A percentile compares a stretch with the other conserved stretches of the same genome.
Evolutionary conservation across 2,797 vertebrate species (phyloP).

Genomic region (Halcyon leucocephala): DNA sequence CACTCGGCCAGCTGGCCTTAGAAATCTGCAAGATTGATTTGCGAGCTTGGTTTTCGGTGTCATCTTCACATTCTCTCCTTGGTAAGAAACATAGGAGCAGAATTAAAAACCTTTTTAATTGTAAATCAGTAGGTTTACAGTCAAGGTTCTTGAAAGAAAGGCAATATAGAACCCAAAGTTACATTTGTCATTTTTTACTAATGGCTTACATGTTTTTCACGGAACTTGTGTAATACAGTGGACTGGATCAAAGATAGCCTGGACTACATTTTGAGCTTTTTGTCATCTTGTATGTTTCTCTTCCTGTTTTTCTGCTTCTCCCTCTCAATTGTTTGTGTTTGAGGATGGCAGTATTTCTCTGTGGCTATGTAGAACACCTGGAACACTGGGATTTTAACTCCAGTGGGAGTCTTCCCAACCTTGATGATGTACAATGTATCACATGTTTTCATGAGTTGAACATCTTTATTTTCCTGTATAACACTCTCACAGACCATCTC

Average conservation of each 20-base stretch:
- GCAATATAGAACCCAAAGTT: neutral
- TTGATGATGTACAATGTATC: neutral
- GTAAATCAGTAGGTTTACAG: neutral
- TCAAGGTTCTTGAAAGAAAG: neutral
- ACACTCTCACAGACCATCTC: neutral
- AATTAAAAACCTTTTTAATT: neutral
- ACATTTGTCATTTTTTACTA: neutral
- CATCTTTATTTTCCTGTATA: neutral
- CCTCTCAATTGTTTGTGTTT: neutral
- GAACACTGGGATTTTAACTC: neutral
- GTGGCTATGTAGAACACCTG: neutral
- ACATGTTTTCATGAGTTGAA: neutral
- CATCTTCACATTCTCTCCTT: neutral
- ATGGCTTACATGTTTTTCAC: neutral
- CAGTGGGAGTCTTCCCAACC: neutral
- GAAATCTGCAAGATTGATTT: neutral
- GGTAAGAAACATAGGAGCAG: neutral
- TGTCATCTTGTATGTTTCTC: neutral
- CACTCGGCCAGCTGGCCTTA: neutral
- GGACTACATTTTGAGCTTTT: neutral
- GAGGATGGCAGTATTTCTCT: neutral
- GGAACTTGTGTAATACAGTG: neutral
- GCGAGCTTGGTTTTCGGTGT: neutral
- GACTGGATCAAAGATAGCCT: neutral
- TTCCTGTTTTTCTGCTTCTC: neutral